Evolutionary conservation across 2,888 invertebrate species (phyloP).

Genomic region (Drosophila putrida): DNA sequence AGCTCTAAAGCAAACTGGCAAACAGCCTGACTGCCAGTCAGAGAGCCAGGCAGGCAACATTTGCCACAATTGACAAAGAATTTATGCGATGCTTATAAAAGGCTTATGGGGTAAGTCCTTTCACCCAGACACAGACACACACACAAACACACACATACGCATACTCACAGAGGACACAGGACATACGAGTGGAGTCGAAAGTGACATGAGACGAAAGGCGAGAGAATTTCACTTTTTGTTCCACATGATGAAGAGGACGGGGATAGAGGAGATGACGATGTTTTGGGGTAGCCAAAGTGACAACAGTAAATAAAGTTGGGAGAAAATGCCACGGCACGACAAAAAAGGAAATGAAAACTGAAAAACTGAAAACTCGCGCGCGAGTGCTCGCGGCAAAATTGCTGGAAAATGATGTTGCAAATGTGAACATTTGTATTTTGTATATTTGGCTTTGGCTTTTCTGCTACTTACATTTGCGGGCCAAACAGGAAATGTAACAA

Average conservation of each 20-base stretch:
- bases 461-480: constrained; percentile 18
- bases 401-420: constrained; percentile 67
- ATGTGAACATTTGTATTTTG: constrained; percentile 56
- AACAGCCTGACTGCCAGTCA: constrained; percentile 16
- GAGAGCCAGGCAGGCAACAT: constrained; percentile 48
- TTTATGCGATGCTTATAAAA: constrained; percentile 76
- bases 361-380: constrained; percentile 37
- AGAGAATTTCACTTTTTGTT: constrained; percentile 61
- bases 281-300: constrained; percentile 43
- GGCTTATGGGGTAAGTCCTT: constrained; percentile 69
- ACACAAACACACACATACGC: constrained; percentile 27
- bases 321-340: constrained; percentile 22
- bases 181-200: constrained; percentile 19
- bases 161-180: constrained; percentile 10
- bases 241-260: constrained; percentile 1
- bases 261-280: constrained; percentile 28
- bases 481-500: constrained; percentile 10
- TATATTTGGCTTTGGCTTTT: constrained; percentile 28
- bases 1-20: constrained; percentile 39
- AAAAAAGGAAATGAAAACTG: constrained; percentile 26
- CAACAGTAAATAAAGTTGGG: constrained; percentile 66
- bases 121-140: constrained; percentile 44
- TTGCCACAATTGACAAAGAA: constrained; percentile 79
- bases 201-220: constrained; percentile 15
- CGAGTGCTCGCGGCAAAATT: constrained; percentile 51